phyloP scores from a whole-genome alignment of 1,140 invertebrate genomes.

The Microvelia longipes region DNA sequence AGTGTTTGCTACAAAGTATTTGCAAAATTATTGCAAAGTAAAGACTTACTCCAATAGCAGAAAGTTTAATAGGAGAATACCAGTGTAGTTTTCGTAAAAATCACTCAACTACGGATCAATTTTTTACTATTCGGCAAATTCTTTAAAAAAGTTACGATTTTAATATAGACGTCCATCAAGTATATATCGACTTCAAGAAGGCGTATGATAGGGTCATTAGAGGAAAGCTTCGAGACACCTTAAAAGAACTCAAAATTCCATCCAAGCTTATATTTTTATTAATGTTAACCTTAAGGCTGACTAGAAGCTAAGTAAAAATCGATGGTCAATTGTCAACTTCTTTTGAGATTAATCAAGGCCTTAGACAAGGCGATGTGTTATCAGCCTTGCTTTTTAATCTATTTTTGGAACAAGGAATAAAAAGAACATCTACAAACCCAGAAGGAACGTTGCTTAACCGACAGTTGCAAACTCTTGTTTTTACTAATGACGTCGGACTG shows the following conservation, averaged over 20 bases:
- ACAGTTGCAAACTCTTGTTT: neutral
- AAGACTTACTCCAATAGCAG: neutral
- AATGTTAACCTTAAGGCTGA: neutral
- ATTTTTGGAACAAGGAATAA: neutral
- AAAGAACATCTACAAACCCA: neutral
- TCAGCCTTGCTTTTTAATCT: neutral
- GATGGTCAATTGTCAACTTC: neutral
- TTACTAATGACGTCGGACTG: neutral
- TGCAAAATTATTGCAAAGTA: neutral
- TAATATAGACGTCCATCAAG: slow-evolving; percentile 4
- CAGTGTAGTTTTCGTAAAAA: slow-evolving; percentile 1
- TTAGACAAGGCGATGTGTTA: neutral
- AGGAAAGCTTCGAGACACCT: slow-evolving; percentile 15
- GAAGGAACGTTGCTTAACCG: neutral
- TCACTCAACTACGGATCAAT: slow-evolving; percentile 6
- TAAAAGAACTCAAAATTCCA: neutral
- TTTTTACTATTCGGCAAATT: slow-evolving; percentile 9
- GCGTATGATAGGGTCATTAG: slow-evolving; percentile 9
- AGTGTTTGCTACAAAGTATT: slow-evolving; percentile 9
- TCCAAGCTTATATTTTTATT: neutral
- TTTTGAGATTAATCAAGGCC: neutral
- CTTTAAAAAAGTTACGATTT: slow-evolving; percentile 7
- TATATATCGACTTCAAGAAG: slow-evolving; percentile 12
- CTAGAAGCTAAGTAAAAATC: neutral
- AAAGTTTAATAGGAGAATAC: slow-evolving; percentile 1